Conservation (phyloP, 2,797 vertebrate genomes). For the Tragopan temminckii region DNA sequence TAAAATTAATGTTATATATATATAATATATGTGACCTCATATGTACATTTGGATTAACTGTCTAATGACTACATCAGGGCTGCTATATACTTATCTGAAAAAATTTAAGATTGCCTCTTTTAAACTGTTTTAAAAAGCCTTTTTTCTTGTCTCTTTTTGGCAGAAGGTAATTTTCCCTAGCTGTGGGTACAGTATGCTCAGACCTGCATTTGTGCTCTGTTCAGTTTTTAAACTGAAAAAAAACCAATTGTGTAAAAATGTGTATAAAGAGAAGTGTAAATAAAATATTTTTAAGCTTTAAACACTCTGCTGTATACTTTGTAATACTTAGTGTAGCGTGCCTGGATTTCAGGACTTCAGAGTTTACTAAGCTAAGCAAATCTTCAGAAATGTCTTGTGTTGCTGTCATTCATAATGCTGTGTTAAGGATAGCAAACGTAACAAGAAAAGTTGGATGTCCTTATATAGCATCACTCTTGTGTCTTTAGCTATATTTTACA, state of each 20-base stretch:
- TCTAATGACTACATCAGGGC: slow-evolving; percentile 76
- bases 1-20: slow-evolving; percentile 66
- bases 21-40: slow-evolving; percentile 64
- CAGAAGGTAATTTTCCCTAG: slow-evolving; percentile 77
- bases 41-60: slow-evolving; percentile 76
- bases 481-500: neutral
- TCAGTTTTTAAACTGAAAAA: slow-evolving; percentile 80
- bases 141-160: slow-evolving; percentile 69
- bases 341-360: neutral
- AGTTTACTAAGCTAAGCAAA: neutral
- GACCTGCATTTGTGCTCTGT: slow-evolving; percentile 76
- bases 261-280: slow-evolving; percentile 86
- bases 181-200: slow-evolving; percentile 80
- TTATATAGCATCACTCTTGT: neutral
- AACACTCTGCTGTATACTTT: slow-evolving; percentile 39
- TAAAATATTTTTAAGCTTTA: slow-evolving; percentile 89
- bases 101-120: slow-evolving; percentile 80
- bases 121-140: slow-evolving; percentile 74
- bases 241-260: slow-evolving; percentile 81
- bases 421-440: neutral
- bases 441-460: neutral
- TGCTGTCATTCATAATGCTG: neutral
- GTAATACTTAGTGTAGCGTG: neutral
- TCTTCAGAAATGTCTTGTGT: neutral
- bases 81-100: slow-evolving; percentile 74